Conservation (phyloP, 2,797 vertebrate species). For the Gallinago stenura region DNA sequence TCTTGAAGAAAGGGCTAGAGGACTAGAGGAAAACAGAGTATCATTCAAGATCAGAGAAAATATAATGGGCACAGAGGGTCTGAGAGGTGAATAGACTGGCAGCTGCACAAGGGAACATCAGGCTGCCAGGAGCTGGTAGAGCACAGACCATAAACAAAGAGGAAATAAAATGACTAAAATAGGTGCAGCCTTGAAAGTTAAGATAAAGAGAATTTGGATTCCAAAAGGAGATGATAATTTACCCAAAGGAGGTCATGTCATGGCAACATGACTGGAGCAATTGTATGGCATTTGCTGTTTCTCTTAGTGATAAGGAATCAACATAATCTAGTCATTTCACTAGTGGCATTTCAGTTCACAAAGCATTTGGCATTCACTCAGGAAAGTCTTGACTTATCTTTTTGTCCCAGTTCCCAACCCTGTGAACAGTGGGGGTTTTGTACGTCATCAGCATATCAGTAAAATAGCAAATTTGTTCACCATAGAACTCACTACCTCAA, state of each 20-base stretch:
- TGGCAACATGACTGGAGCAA: not conserved
- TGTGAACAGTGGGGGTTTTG: not conserved
- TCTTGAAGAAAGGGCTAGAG: constrained; percentile 41
- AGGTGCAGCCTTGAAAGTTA: not conserved
- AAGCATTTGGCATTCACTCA: constrained; percentile 37
- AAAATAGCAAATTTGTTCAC: constrained; percentile 11
- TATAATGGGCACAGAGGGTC: constrained; percentile 29
- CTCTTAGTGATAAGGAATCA: constrained; percentile 50
- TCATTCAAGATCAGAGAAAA: constrained; percentile 30
- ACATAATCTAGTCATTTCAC: constrained; percentile 12
- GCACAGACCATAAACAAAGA: not conserved
- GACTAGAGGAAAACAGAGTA: constrained; percentile 6
- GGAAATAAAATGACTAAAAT: not conserved
- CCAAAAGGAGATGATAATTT: constrained; percentile 18
- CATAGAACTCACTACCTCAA: not conserved
- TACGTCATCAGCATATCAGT: not conserved
- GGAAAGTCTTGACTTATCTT: constrained; percentile 62
- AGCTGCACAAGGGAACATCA: not conserved
- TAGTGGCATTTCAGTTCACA: constrained; percentile 23
- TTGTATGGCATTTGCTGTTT: not conserved
- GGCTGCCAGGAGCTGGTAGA: not conserved
- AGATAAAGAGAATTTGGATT: not conserved
- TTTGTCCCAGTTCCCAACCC: constrained; percentile 17
- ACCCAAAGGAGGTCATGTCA: constrained; percentile 14
- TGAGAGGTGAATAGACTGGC: not conserved